Evolutionary conservation across 2,113 vertebrate species (phyloP).

Genomic region (Leucosticte australis): DNA sequence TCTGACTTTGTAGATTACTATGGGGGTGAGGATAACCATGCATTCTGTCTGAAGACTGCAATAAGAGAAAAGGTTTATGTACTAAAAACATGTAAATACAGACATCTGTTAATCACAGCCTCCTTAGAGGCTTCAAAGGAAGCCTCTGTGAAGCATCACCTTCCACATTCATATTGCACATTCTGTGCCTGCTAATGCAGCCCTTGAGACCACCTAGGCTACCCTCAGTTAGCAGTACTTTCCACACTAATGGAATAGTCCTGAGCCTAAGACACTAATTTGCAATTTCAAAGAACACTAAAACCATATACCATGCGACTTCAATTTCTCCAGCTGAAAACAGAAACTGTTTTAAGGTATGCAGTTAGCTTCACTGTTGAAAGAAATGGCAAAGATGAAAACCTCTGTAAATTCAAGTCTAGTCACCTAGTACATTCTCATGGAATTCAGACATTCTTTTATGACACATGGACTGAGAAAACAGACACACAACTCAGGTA

Average conservation of each 20-base stretch:
- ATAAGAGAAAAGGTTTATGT: not conserved
- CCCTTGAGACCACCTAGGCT: not conserved
- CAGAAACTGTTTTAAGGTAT: not conserved
- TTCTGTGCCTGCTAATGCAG: not conserved
- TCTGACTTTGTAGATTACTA: not conserved
- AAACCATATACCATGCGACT: not conserved
- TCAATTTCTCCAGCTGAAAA: not conserved
- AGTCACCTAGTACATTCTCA: not conserved
- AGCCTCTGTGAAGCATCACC: not conserved
- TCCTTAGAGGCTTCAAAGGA: not conserved
- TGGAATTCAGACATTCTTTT: not conserved
- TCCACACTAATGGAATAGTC: not conserved
- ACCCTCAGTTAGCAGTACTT: not conserved
- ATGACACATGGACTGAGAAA: not conserved
- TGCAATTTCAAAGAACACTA: not conserved
- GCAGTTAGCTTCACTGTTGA: not conserved
- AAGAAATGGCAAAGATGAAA: not conserved
- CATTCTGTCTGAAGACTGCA: not conserved
- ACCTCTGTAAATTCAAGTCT: not conserved
- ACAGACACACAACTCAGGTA: not conserved
- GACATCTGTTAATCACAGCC: not conserved
- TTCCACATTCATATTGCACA: not conserved
- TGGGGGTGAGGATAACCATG: not conserved
- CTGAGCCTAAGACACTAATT: not conserved
- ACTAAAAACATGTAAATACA: not conserved